These are phyloP conservation scores for Cephus pygmeus DNA, from an alignment of 2,888 invertebrate species.

Conservation along the genomic window DNA sequence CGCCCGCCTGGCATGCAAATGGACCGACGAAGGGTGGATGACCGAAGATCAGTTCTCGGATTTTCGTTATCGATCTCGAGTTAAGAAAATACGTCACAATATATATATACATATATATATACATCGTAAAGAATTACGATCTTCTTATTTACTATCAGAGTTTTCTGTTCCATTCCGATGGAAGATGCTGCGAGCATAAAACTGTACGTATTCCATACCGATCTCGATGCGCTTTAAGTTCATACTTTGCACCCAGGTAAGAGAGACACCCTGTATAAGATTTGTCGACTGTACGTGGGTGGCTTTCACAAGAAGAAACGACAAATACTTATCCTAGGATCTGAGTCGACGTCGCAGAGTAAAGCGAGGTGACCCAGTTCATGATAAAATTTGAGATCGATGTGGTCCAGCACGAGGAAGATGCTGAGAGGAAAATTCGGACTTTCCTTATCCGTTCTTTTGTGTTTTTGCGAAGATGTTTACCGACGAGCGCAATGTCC, in stretches of 20 bases:
- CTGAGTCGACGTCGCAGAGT: background rate
- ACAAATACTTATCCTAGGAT: background rate
- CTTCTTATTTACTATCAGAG: too few relatives aligned
- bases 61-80: too few relatives aligned
- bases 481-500: background rate
- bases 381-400: background rate
- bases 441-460: background rate
- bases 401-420: background rate
- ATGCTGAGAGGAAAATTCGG: background rate
- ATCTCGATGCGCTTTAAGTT: background rate
- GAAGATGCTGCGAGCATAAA: background rate
- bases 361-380: background rate
- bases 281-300: background rate
- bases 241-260: background rate
- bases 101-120: too few relatives aligned
- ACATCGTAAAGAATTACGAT: too few relatives aligned
- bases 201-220: background rate
- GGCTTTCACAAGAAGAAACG: background rate
- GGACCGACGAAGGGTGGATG: too few relatives aligned
- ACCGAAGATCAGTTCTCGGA: too few relatives aligned
- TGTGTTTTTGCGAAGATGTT: background rate
- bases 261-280: background rate
- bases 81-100: too few relatives aligned
- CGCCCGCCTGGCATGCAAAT: too few relatives aligned
- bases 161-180: too few relatives aligned